phyloP scores from a whole-genome alignment of 2,888 invertebrate species.

The Eupithecia pulchellata region DNA sequence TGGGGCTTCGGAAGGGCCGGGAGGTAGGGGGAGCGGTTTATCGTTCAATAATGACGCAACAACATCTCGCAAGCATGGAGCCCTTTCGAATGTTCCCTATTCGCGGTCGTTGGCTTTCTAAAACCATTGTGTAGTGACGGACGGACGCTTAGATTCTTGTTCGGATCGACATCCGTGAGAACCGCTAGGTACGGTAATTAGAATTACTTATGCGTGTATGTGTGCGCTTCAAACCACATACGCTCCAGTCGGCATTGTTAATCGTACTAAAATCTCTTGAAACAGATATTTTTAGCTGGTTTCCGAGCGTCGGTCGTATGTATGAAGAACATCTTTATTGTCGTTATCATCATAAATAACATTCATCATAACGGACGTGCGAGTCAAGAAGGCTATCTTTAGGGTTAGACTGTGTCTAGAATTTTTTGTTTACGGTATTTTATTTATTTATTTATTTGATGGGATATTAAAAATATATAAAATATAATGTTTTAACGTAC shows the following conservation, averaged over 20 bases:
- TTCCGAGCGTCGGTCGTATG: conserved; percentile 11
- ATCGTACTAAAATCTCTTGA: conserved; percentile 25
- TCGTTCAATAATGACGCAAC: conserved; percentile 78
- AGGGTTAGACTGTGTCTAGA: conserved; percentile 2
- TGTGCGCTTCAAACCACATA: conserved; percentile 41
- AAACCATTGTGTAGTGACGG: conserved; percentile 75
- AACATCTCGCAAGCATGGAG: conserved; percentile 73
- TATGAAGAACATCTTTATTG: conserved; percentile 16
- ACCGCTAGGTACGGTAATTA: conserved; percentile 61
- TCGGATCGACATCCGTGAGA: conserved; percentile 78
- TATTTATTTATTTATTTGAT: background rate
- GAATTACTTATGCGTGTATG: conserved; percentile 61
- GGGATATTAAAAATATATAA: background rate
- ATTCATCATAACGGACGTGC: conserved; percentile 12
- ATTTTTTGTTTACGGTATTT: background rate
- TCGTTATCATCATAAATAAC: conserved; percentile 16
- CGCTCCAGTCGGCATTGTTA: conserved; percentile 19
- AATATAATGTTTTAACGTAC: no score
- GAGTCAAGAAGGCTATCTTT: conserved; percentile 18
- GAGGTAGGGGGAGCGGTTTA: conserved; percentile 54
- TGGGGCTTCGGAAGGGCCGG: conserved; percentile 50
- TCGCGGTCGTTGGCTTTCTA: conserved; percentile 83
- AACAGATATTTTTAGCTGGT: conserved; percentile 36
- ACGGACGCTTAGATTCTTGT: conserved; percentile 60
- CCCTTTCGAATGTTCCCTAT: conserved; percentile 81